Conservation (phyloP, 2,888 invertebrate species). For the Synergus japonicus region DNA sequence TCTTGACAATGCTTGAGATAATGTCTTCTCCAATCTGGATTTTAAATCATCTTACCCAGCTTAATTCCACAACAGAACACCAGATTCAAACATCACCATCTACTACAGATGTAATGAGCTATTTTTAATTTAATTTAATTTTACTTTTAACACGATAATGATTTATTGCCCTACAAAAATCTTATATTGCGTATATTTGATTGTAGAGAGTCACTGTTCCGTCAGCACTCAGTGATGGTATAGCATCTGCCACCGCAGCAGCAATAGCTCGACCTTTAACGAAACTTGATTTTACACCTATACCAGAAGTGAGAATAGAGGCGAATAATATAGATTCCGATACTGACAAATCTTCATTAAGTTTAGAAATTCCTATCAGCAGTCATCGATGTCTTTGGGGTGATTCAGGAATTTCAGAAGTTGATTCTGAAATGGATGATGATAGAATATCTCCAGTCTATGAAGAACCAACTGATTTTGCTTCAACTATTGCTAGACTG, state of each 20-base stretch:
- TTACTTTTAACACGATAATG: neutral
- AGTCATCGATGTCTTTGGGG: constrained; percentile 71
- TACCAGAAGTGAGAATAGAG: constrained; percentile 30
- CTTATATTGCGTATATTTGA: neutral
- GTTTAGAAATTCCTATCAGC: constrained; percentile 54
- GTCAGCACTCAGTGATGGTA: constrained; percentile 67
- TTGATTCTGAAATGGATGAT: constrained; percentile 68
- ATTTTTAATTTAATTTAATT: neutral
- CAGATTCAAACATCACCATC: constrained; percentile 9
- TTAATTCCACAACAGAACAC: constrained; percentile 54
- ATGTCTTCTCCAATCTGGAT: constrained; percentile 68
- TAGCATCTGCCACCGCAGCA: constrained; percentile 70
- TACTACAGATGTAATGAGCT: constrained; percentile 46
- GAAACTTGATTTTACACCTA: constrained; percentile 54
- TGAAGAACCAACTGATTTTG: constrained; percentile 86
- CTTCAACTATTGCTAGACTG: constrained; percentile 85
- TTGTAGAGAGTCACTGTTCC: constrained; percentile 65
- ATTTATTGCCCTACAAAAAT: neutral
- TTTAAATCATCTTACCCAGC: constrained; percentile 58
- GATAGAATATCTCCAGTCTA: constrained; percentile 81
- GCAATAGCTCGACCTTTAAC: constrained; percentile 67
- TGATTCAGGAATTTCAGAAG: constrained; percentile 61
- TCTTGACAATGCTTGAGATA: constrained; percentile 75
- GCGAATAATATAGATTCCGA: constrained; percentile 39
- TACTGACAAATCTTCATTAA: constrained; percentile 56